Conservation (phyloP, 2,113 vertebrate species). For the Leptodactylus fuscus region DNA sequence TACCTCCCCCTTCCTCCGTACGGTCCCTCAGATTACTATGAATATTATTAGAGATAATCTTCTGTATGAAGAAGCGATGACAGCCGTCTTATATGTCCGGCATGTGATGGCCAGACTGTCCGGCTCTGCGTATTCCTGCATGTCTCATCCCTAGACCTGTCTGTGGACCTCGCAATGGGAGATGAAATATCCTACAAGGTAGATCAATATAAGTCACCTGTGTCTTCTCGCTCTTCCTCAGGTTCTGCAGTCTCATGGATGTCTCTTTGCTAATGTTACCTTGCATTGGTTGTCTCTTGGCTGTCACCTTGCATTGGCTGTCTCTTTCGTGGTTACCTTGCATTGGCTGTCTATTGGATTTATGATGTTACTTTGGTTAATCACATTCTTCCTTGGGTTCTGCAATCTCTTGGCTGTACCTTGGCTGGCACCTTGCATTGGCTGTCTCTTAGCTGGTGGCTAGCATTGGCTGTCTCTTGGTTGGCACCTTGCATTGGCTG, state of each 20-base stretch:
- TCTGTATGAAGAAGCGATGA: constrained; percentile 48
- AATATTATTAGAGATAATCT: constrained; percentile 42
- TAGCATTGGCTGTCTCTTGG: no score
- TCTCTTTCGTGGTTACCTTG: no score
- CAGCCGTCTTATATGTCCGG: constrained; percentile 3
- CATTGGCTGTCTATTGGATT: no score
- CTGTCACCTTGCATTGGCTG: no score
- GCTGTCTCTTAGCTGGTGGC: no score
- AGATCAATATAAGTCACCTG: background rate
- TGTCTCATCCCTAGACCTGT: background rate
- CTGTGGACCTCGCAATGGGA: background rate
- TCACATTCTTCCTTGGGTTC: no score
- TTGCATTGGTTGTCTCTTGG: background rate
- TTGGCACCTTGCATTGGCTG: no score
- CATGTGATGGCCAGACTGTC: background rate
- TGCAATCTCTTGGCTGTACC: no score
- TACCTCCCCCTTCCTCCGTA: background rate
- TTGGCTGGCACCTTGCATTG: no score
- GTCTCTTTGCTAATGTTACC: no score
- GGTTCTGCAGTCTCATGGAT: background rate
- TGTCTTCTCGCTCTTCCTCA: background rate
- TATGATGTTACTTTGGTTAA: no score
- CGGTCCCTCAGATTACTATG: background rate
- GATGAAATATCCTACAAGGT: background rate
- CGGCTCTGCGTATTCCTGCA: background rate